phyloP scores from a whole-genome alignment of 1,140 invertebrate species.

The Neodiprion pinetum region DNA sequence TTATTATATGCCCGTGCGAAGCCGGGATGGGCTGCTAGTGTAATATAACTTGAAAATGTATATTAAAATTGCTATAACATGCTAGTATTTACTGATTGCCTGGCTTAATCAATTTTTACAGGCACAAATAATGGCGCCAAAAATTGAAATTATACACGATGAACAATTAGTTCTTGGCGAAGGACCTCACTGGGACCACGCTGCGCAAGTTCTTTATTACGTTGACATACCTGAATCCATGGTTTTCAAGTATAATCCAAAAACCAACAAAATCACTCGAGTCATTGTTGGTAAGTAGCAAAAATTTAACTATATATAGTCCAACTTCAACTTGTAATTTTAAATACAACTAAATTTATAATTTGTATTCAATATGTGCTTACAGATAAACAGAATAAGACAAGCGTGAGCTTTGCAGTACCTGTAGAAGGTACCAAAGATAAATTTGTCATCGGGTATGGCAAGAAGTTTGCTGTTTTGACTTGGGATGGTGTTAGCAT shows the following conservation, averaged over 20 bases:
- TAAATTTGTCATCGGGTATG: constrained; percentile 40
- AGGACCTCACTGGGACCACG: constrained; percentile 70
- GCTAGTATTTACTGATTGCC: not conserved
- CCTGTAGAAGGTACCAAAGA: constrained; percentile 40
- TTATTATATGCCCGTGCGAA: too few relatives aligned
- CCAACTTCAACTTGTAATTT: not conserved
- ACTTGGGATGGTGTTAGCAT: constrained; percentile 41
- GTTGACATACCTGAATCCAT: constrained; percentile 67
- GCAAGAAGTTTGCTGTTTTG: constrained; percentile 27
- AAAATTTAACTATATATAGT: not conserved
- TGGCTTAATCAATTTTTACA: not conserved
- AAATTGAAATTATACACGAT: not conserved
- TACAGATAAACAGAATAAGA: not conserved
- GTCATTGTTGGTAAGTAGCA: constrained; percentile 27
- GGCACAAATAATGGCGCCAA: not conserved
- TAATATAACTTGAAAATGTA: not conserved
- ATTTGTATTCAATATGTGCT: not conserved
- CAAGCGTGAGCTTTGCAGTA: constrained; percentile 43
- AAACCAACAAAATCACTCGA: constrained; percentile 51
- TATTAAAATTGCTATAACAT: not conserved
- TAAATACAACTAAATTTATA: not conserved
- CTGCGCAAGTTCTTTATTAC: constrained; percentile 64
- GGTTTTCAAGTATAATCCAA: constrained; percentile 63
- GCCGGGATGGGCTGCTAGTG: not conserved
- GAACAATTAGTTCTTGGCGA: constrained; percentile 55